A percentile compares a stretch with the other conserved stretches of the same genome.
These are phyloP conservation scores for Aphelenchoides fujianensis DNA, from an alignment of 1,140 invertebrate genomes.

Conservation along the genomic window DNA sequence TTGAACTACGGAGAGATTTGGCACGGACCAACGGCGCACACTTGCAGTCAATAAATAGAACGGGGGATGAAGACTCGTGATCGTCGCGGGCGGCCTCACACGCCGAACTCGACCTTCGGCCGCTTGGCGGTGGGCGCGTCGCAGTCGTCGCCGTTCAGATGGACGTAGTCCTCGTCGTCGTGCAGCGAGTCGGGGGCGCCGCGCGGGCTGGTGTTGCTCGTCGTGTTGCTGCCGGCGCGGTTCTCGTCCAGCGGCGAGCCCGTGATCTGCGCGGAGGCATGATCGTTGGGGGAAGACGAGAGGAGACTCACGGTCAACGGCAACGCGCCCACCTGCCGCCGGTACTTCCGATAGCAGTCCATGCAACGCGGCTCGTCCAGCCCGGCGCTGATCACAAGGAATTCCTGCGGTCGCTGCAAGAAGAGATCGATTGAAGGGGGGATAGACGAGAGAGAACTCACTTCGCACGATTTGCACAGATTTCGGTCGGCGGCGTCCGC, in stretches of 20 bases:
- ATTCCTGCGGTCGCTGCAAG: slow-evolving; percentile 25
- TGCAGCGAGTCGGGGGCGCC: neutral
- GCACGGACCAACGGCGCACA: too few species aligned
- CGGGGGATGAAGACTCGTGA: too few species aligned
- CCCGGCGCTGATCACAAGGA: slow-evolving; percentile 9
- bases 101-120: neutral
- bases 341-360: slow-evolving; percentile 32
- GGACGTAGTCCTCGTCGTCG: neutral
- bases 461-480: slow-evolving; percentile 30
- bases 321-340: slow-evolving; percentile 20
- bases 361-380: slow-evolving; percentile 29
- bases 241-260: neutral
- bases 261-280: neutral
- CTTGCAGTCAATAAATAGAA: too few species aligned
- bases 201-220: slow-evolving; percentile 2
- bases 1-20: too few species aligned
- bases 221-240: neutral
- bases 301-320: slow-evolving; percentile 20
- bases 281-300: neutral
- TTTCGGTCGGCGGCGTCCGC: slow-evolving; percentile 25
- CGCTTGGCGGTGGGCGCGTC: neutral
- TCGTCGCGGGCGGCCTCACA: too few species aligned
- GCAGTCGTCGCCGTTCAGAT: neutral
- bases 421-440: neutral
- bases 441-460: neutral